Conservation (phyloP, 92 coral and sea anemone genomes). For the Epizoanthus illoricatus region DNA sequence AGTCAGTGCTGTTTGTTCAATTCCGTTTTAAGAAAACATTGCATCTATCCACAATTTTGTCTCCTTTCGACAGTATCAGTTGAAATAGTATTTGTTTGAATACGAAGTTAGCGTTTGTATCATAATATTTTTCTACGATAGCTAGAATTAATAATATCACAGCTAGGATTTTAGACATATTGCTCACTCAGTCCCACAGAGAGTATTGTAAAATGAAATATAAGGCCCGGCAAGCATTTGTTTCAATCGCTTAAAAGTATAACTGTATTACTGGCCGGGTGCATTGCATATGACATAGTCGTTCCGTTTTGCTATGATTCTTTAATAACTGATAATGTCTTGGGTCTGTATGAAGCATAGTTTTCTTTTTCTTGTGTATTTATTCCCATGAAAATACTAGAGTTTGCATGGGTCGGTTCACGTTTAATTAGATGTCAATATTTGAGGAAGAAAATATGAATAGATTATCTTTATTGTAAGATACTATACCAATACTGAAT, state of each 20-base stretch:
- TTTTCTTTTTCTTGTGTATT: background rate
- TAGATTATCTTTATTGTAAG: background rate
- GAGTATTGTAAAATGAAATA: too few relatives aligned
- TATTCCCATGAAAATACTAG: background rate
- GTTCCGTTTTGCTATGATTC: background rate
- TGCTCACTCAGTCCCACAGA: too few relatives aligned
- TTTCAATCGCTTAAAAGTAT: too few relatives aligned
- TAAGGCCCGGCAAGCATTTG: too few relatives aligned
- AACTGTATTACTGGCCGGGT: too few relatives aligned
- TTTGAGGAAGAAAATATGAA: background rate
- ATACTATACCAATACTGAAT: background rate
- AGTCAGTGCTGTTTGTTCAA: background rate
- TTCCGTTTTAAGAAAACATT: slow-evolving; percentile 5
- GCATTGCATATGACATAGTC: too few relatives aligned
- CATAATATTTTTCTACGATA: too few relatives aligned
- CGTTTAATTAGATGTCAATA: slow-evolving; percentile 2
- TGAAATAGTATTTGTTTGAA: background rate
- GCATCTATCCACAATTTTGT: slow-evolving; percentile 2
- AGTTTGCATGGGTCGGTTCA: background rate
- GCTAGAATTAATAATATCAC: too few relatives aligned
- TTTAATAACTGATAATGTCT: background rate
- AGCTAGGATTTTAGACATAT: too few relatives aligned
- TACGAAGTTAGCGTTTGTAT: too few relatives aligned
- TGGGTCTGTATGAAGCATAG: too few relatives aligned
- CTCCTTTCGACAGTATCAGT: background rate